These are phyloP conservation scores for Danio choprae DNA, from an alignment of 2,797 vertebrate genomes.

Conservation along the genomic window DNA sequence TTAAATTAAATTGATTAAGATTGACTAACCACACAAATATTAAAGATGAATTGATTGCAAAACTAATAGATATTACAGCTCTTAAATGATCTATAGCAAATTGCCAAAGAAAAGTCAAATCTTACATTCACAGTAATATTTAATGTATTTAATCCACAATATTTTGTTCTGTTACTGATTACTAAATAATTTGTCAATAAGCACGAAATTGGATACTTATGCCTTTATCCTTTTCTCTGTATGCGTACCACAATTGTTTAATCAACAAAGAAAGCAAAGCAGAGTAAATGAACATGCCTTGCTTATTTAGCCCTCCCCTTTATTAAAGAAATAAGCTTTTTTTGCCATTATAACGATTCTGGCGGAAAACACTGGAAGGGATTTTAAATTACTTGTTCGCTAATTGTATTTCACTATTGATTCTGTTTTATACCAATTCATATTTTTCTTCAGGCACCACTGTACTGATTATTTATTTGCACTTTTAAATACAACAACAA, in stretches of 20 bases:
- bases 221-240: background rate
- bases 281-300: background rate
- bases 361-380: background rate
- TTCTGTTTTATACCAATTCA: slow-evolving; percentile 14
- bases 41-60: no score
- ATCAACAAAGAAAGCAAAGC: background rate
- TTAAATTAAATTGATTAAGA: no score
- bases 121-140: no score
- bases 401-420: slow-evolving; percentile 15
- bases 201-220: background rate
- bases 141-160: background rate
- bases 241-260: background rate
- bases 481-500: background rate
- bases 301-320: slow-evolving; percentile 8
- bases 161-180: background rate
- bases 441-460: background rate
- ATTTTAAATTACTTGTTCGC: background rate
- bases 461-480: background rate
- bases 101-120: no score
- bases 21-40: no score
- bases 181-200: no score
- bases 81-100: no score
- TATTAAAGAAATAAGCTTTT: background rate
- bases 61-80: no score
- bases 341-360: background rate